Evolutionary conservation across 2,888 invertebrate genomes (phyloP), one percentile per base, ranked within the genome.

Genomic region (Rhingia campestris): DNA sequence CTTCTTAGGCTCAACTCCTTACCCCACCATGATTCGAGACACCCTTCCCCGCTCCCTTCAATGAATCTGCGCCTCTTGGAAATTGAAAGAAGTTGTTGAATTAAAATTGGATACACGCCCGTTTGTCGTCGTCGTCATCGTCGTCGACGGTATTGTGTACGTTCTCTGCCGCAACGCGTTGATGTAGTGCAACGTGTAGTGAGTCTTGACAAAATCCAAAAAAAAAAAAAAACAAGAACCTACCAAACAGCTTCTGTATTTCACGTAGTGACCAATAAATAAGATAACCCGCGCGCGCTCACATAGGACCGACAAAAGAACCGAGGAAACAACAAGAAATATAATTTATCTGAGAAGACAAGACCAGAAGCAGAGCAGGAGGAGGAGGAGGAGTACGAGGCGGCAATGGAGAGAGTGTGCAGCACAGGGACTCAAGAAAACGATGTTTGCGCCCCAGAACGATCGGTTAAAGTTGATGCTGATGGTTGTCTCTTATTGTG

Each of bases 251-350:
- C 84, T 84, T 84, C 84, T 84, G 84, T 84, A 84, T 84, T 84
- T 80, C 84, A 80, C 84, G 80, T 70, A 84, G 80, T 84, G 84
- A 84, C 84, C 84, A 84, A 84, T 75, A 84, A 84, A 84, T 84
- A 84, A 84, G 84, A 84, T 80, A 84, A 84, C 49, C 77, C 79
- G 79, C 74, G 69, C 67, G 67, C 79, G 74, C 79, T 22, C 22
- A 49, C 30, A 77, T 82, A 69, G 39, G 51, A 73, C 82, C 77
- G 63, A 74, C 82, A 77, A 56, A 82, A 82, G 77, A 12, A 75
- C 49, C 32, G 67, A 76, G 73, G 73, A 67, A 77, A 67, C 63
- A 69, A 53, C 67, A 74, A 67, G 51, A 79, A 76, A 69, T 70
- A 84, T 75, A 80, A 84, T 84, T 80, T 80, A 84, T 84, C 74